Evolutionary conservation across 2,797 vertebrate species (phyloP).

Genomic region (Helicolenus hilgendorfi): DNA sequence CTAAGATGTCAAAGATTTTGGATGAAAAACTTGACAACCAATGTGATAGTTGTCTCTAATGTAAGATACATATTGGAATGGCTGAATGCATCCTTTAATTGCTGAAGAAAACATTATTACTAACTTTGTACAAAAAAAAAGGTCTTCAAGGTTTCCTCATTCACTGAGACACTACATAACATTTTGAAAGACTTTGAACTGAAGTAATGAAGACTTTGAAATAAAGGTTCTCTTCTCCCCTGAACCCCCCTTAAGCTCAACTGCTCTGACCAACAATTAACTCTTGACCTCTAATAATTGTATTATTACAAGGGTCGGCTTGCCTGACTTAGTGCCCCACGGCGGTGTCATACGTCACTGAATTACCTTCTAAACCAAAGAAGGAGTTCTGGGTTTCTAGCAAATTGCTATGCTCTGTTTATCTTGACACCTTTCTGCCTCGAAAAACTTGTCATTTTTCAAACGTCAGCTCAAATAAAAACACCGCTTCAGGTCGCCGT

Average conservation of each 20-base stretch:
- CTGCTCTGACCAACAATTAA: conserved; percentile 82
- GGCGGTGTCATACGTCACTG: conserved; percentile 46
- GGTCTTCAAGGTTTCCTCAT: conserved; percentile 4
- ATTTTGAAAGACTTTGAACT: conserved; percentile 44
- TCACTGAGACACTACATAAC: conserved; percentile 8
- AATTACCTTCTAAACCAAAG: conserved; percentile 37
- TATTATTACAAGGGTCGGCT: conserved; percentile 80
- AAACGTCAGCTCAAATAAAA: conserved; percentile 66
- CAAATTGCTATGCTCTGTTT: conserved; percentile 70
- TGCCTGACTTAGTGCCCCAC: conserved; percentile 39
- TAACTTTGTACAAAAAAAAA: background rate
- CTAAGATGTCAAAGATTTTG: background rate
- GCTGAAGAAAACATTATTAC: background rate
- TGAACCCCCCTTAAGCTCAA: conserved; percentile 51
- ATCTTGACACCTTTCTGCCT: conserved; percentile 64
- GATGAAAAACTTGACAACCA: background rate
- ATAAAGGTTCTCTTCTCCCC: conserved; percentile 57
- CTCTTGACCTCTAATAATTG: conserved; percentile 85
- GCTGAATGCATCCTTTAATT: background rate
- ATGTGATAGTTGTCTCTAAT: background rate
- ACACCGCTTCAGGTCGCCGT: conserved; percentile 39
- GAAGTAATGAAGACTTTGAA: conserved; percentile 42
- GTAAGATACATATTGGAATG: background rate
- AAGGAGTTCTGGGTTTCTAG: conserved; percentile 46
- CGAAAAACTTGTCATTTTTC: conserved; percentile 57